Base-by-base conservation (phyloP, 2,888 invertebrate genomes). In the Therioaphis trifolii region DNA sequence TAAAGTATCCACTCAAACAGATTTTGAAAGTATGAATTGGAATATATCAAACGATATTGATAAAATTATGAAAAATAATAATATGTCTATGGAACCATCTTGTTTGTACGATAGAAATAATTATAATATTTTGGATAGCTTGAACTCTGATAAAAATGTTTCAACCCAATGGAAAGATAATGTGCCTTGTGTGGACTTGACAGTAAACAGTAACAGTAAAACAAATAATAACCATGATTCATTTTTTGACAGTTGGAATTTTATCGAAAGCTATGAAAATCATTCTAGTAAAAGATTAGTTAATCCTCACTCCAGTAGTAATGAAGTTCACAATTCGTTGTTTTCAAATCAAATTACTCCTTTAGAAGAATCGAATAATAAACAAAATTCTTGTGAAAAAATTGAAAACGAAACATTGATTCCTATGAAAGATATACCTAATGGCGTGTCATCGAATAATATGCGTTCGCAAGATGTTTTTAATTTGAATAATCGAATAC, bases 21-120 rank as follows among this genome's bases (percentile, higher is more conserved):
- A 82, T 49, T 82, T 72, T n/a, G 82, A 82, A 72, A 63, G 43
- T 49, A 72, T 82, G 2, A 82, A 82, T 49, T 82, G 82, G 82
- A 82, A 74, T 4, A 49, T 82, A 63, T 72, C 82, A 2, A 72
- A 74, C 21, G 82, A 82, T 63, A 24, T 82, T 1, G 72, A 82
- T 63, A 82, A 72, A 63, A 74, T 72, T 18, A 82, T 72, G 61
- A 82, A 82, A 63, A 63, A 72, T 27, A 52, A 43, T 3, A 49
- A 63, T 7, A 63, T 72, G 7, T 4, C 15, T 15, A 72, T 72
- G 55, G 71, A 69, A 71, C 24, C 72, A 9, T 52, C 82, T 35
- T 74, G 74, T 74, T 52, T 49, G 27, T 74, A 82, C 35, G 74
- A 74, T 18, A 74, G 72, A n/a, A 66, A 24, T 52, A 82, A 72